These are phyloP conservation scores for Drosophila limbata DNA, from an alignment of 2,888 invertebrate species.

Conservation along the genomic window DNA sequence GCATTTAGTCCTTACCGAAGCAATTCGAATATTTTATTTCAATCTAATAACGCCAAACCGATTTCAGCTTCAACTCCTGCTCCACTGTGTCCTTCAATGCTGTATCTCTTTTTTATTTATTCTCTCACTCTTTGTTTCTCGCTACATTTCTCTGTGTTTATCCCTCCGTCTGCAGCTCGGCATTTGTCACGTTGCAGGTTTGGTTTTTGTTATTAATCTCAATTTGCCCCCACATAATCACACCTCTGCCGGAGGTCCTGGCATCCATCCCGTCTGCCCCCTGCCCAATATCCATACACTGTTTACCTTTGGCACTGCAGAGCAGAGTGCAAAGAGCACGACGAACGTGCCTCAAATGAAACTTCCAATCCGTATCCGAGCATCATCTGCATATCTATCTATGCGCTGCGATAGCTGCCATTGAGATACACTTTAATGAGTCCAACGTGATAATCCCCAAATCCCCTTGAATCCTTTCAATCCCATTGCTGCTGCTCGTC, in stretches of 20 bases:
- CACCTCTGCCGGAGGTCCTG: conserved; percentile 32
- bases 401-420: conserved; percentile 23
- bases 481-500: conserved; percentile 19
- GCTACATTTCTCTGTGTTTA: conserved; percentile 18
- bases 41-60: conserved; percentile 65
- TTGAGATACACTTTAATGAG: conserved; percentile 55
- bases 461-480: conserved; percentile 34
- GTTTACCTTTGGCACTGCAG: conserved; percentile 51
- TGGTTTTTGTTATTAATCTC: conserved; percentile 73
- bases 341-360: conserved; percentile 49
- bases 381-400: conserved; percentile 38
- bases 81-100: neutral
- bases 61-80: conserved; percentile 20
- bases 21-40: conserved; percentile 68
- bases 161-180: conserved; percentile 42
- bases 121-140: neutral
- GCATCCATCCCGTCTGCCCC: conserved; percentile 4
- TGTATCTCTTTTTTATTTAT: neutral
- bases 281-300: conserved; percentile 31
- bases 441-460: conserved; percentile 42
- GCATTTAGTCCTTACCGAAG: conserved; percentile 62
- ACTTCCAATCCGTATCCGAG: conserved; percentile 18
- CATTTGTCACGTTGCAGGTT: conserved; percentile 74
- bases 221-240: conserved; percentile 60
- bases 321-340: conserved; percentile 47